Conservation (phyloP, 2,113 vertebrate genomes). For the Nerophis ophidion region DNA sequence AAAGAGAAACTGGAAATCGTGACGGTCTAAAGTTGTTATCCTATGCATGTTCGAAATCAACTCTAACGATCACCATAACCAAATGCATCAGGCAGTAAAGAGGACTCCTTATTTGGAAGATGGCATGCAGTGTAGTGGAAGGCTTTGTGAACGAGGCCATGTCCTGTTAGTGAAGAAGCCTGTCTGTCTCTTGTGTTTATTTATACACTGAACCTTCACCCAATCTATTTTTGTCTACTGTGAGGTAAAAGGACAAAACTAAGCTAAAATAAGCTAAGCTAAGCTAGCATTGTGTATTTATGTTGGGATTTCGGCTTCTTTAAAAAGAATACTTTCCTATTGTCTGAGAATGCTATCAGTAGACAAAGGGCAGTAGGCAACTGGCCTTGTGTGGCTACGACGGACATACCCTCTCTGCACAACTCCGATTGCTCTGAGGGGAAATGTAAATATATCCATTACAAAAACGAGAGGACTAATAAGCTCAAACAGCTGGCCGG, state of each 20-base stretch:
- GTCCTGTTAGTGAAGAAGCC: constrained; percentile 27
- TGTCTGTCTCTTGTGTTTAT: constrained; percentile 40
- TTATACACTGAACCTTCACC: constrained; percentile 43
- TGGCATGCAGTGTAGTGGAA: constrained; percentile 7
- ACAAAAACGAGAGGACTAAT: constrained; percentile 4
- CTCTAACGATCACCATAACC: no score
- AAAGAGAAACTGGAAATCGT: no score
- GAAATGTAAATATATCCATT: constrained; percentile 10
- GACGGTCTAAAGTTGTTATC: no score
- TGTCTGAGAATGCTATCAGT: not conserved
- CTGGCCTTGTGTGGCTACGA: not conserved
- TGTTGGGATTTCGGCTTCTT: not conserved
- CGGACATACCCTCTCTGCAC: not conserved
- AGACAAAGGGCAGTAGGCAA: not conserved
- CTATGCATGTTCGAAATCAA: no score
- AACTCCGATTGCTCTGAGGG: constrained; percentile 2
- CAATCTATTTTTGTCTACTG: constrained; percentile 20
- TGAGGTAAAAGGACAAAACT: constrained; percentile 4
- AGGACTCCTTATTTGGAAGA: constrained; percentile 18
- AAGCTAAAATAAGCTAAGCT: not conserved
- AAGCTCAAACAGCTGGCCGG: constrained; percentile 16
- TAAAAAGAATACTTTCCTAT: not conserved
- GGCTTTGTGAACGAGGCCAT: constrained; percentile 21
- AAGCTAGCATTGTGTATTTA: not conserved
- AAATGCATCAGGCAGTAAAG: not conserved